phyloP scores from a whole-genome alignment of 1,140 invertebrate species.

The Drosophila ironensis region DNA sequence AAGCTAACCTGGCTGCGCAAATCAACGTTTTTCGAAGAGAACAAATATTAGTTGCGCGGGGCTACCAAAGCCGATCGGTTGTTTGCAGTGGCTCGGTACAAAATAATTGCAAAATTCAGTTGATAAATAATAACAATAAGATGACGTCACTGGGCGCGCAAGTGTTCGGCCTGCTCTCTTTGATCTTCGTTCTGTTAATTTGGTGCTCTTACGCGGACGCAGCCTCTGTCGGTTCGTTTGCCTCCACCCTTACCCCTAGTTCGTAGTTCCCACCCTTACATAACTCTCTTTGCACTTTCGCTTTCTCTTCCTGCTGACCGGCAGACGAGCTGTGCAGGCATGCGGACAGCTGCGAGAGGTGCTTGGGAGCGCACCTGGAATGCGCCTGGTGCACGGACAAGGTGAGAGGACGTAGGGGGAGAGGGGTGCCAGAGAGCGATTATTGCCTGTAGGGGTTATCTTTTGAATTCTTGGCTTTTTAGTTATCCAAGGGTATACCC shows the following conservation, averaged over 20 bases:
- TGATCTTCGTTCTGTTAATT: not conserved
- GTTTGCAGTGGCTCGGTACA: not conserved
- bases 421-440: not conserved
- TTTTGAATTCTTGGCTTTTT: too few relatives aligned
- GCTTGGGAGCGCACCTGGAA: slow-evolving; percentile 57
- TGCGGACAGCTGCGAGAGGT: slow-evolving; percentile 75
- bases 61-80: slow-evolving; percentile 47
- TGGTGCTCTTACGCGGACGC: slow-evolving; percentile 1
- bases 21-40: slow-evolving; percentile 19
- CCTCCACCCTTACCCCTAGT: too few relatives aligned
- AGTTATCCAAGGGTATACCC: too few relatives aligned
- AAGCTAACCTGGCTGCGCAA: slow-evolving; percentile 4
- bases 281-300: slow-evolving; percentile 11
- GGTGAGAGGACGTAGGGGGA: slow-evolving; percentile 43
- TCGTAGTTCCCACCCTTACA: slow-evolving; percentile 19
- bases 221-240: slow-evolving; percentile 30
- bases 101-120: not conserved
- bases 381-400: slow-evolving; percentile 82
- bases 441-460: too few relatives aligned
- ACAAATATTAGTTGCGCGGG: slow-evolving; percentile 58
- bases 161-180: not conserved
- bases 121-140: slow-evolving; percentile 12
- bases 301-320: not conserved
- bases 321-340: slow-evolving; percentile 64
- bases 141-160: slow-evolving; percentile 30